Percentiles rank a stretch among this genome's conserved stretches.
These are phyloP conservation scores for Laterallus jamaicensis DNA, from an alignment of 2,113 vertebrate genomes.

Conservation along the genomic window DNA sequence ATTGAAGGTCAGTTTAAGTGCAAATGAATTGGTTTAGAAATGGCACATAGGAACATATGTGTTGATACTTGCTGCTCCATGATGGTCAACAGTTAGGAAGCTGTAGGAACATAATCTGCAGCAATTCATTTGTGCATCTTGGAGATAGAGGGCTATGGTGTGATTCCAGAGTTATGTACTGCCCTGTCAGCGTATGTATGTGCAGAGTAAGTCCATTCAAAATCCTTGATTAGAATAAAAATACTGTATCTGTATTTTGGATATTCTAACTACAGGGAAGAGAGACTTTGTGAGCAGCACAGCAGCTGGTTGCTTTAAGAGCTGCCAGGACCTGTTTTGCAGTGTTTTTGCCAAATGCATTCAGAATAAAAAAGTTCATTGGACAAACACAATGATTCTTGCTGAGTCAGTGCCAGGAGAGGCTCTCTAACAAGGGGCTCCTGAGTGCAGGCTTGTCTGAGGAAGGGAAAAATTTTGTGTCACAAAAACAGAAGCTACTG, in stretches of 20 bases:
- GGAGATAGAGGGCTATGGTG: background rate
- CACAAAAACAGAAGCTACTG: background rate
- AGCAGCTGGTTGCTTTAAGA: background rate
- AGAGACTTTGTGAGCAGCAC: background rate
- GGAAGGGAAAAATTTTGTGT: background rate
- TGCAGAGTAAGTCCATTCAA: background rate
- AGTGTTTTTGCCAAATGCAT: constrained; percentile 30
- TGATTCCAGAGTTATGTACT: background rate
- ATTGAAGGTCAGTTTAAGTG: background rate
- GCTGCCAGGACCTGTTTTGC: background rate
- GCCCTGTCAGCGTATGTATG: background rate
- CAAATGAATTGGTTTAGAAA: background rate
- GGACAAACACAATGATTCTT: constrained; percentile 38
- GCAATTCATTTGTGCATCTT: rapidly evolving
- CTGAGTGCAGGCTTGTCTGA: background rate
- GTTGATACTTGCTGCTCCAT: background rate
- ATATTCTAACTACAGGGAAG: background rate
- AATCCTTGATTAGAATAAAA: background rate
- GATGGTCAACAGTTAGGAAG: background rate
- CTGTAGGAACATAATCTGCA: background rate
- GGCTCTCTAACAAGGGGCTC: background rate
- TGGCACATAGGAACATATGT: background rate
- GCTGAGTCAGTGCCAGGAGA: background rate
- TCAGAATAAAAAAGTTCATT: constrained; percentile 20
- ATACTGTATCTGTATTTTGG: background rate